Percentiles rank a stretch among this genome's conserved stretches.
Conservation (phyloP, 2,888 invertebrate species). For the Mylabris sibirica region DNA sequence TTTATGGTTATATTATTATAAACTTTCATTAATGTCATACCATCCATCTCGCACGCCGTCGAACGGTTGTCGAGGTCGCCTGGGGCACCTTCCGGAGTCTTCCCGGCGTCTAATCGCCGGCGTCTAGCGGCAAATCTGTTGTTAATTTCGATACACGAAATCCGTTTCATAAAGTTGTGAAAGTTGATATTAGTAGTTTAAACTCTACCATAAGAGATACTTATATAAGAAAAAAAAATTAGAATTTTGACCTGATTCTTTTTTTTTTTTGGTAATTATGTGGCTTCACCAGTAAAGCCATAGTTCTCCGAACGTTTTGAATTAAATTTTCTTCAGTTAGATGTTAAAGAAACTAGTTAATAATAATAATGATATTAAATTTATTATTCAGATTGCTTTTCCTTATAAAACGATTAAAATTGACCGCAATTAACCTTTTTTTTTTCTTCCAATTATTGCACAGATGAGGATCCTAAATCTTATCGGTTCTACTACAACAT, state of each 20-base stretch:
- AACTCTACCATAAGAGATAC: not conserved
- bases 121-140: slow-evolving; percentile 8
- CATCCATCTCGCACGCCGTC: slow-evolving; percentile 10
- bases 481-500: not conserved
- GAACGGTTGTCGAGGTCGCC: slow-evolving; percentile 1
- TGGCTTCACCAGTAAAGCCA: not conserved
- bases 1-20: not conserved
- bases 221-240: not conserved
- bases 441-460: not conserved
- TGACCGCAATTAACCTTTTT: slow-evolving; percentile 11
- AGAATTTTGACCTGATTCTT: slow-evolving; percentile 1
- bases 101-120: slow-evolving; percentile 9
- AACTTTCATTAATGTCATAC: slow-evolving; percentile 3
- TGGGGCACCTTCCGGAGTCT: slow-evolving; percentile 8
- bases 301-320: not conserved
- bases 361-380: not conserved
- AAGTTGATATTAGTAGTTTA: slow-evolving; percentile 2
- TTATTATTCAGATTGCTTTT: not conserved
- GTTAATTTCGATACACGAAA: slow-evolving; percentile 10
- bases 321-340: slow-evolving; percentile 6
- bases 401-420: not conserved
- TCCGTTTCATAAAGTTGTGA: slow-evolving; percentile 9
- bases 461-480: not conserved
- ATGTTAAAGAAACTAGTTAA: not conserved
- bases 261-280: not conserved